Conservation (phyloP, 2,113 vertebrate genomes). For the Myrmecobius fasciatus region DNA sequence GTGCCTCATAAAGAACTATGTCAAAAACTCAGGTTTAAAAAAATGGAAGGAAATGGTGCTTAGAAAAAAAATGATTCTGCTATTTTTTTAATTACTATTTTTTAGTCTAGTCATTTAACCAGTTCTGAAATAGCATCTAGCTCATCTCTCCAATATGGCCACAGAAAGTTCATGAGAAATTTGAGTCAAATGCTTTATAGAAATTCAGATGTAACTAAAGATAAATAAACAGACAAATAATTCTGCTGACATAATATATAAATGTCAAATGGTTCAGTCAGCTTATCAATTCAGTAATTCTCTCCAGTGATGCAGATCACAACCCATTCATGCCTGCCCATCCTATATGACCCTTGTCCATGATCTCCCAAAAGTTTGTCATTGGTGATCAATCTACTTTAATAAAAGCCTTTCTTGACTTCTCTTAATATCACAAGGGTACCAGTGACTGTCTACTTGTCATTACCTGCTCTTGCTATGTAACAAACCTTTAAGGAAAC, state of each 20-base stretch:
- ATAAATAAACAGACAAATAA: not conserved
- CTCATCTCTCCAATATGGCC: not conserved
- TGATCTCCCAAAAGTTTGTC: not conserved
- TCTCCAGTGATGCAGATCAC: not conserved
- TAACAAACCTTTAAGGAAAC: not conserved
- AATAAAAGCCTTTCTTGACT: not conserved
- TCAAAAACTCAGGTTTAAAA: not conserved
- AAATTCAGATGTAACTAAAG: not conserved
- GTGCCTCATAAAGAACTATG: not conserved
- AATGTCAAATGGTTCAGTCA: not conserved
- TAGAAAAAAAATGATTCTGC: not conserved
- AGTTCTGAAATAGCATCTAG: not conserved
- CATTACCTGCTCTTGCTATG: not conserved
- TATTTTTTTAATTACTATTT: not conserved
- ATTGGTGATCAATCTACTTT: not conserved
- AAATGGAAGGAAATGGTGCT: not conserved
- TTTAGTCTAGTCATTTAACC: not conserved
- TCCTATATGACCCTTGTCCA: not conserved
- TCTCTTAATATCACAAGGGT: not conserved
- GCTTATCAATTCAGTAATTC: not conserved
- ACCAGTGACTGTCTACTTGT: not conserved
- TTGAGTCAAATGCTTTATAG: not conserved
- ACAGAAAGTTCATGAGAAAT: not conserved
- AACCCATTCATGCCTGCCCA: not conserved
- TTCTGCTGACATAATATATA: not conserved